Conservation (phyloP, 2,797 vertebrate genomes). For the Phoebastria nigripes region DNA sequence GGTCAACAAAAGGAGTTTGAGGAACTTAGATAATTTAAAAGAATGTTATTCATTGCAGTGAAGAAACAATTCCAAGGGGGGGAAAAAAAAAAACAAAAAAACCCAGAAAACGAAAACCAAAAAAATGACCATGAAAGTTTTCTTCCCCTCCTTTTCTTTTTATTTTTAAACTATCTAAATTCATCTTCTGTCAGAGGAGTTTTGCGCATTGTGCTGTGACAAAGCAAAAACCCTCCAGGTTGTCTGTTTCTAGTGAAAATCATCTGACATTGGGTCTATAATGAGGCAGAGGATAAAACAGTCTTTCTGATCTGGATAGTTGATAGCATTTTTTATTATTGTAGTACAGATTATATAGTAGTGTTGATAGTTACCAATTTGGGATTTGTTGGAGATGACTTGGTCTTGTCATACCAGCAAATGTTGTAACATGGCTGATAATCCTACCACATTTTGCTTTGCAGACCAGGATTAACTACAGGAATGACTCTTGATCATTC, state of each 20-base stretch:
- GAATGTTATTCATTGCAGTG: conserved; percentile 21
- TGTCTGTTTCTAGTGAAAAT: background rate
- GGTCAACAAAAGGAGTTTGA: conserved; percentile 39
- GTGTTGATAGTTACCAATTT: background rate
- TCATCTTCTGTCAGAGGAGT: background rate
- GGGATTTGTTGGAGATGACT: background rate
- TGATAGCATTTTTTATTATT: no score
- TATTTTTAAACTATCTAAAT: background rate
- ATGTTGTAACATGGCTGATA: background rate
- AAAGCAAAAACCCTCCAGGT: conserved; percentile 31
- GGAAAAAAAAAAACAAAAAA: background rate
- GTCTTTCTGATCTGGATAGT: background rate
- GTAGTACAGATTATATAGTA: no score
- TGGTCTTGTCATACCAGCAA: background rate
- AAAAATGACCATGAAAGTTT: background rate
- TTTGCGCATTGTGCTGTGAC: conserved; percentile 1
- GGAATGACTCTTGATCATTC: background rate
- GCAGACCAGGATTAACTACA: background rate
- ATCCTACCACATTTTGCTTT: background rate
- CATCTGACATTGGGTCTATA: conserved; percentile 2
- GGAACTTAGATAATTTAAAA: conserved; percentile 36
- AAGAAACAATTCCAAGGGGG: background rate
- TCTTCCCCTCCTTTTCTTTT: background rate
- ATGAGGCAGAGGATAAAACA: conserved; percentile 20
- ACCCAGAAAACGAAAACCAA: background rate